A percentile compares a stretch with the other conserved stretches of the same genome.
Evolutionary conservation across 2,113 vertebrate genomes (phyloP).

Genomic region (Mesembrinibis cayennensis): DNA sequence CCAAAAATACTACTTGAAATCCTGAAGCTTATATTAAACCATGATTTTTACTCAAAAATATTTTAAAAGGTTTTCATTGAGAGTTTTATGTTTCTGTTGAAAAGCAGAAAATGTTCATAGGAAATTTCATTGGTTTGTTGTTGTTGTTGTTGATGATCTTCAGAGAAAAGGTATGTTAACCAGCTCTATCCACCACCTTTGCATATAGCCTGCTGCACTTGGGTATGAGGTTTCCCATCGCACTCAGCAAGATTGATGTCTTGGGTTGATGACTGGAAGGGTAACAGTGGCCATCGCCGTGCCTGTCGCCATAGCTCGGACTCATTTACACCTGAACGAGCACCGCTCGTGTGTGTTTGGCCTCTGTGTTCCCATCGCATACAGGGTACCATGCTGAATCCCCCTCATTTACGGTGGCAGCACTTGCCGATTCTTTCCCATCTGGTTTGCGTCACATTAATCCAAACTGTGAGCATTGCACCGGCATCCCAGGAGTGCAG

Average conservation of each 20-base stretch:
- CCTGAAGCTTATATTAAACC: not conserved
- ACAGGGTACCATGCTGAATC: not conserved
- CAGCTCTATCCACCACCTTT: not conserved
- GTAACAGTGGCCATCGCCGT: accelerated
- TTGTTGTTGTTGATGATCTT: not conserved
- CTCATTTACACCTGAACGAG: not conserved
- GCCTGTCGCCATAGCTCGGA: not conserved
- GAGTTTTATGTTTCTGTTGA: not conserved
- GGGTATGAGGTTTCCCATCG: not conserved
- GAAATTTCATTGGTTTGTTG: not conserved
- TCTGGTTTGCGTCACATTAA: accelerated
- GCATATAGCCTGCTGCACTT: accelerated
- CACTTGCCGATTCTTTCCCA: not conserved
- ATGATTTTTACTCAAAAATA: not conserved
- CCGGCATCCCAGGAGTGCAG: not conserved
- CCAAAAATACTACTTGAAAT: not conserved
- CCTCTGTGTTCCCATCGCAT: accelerated
- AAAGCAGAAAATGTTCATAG: conserved; percentile 30
- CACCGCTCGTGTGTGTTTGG: not conserved
- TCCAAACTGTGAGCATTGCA: not conserved
- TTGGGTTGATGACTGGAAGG: not conserved
- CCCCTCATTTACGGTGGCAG: not conserved
- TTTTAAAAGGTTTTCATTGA: not conserved
- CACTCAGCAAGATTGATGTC: not conserved
- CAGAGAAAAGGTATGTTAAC: not conserved